Evolutionary conservation across 2,113 vertebrate species (phyloP), one percentile per base, ranked within the genome.

Genomic region (Callionymus lyra): DNA sequence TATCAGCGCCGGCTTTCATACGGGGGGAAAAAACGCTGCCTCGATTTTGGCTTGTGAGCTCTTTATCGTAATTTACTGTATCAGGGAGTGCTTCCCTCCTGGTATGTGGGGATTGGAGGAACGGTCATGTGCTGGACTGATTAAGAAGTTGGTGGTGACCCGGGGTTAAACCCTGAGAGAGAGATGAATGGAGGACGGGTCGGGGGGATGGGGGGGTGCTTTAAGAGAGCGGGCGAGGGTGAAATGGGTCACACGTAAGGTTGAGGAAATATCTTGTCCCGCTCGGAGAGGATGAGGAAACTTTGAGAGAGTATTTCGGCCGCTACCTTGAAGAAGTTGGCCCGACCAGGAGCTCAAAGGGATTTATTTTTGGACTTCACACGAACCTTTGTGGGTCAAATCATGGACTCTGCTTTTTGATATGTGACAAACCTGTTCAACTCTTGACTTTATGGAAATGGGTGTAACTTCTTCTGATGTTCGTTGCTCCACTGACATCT

Each of bases 41-140:
- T 74, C 46, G 14, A 58, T 62, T 73, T 56, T 53, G 37, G 53
- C 56, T 47, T 16, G 44, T 81, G 72, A 79, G 76, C 68, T 76
- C 76, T 79, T 84, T 84, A 78, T 72, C 56, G 41, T 74, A 67
- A 68, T 69, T 56, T 73, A 72, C 73, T 72, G 81, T 82, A 80
- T 79, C 80, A 80, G 79, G 79, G 66, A 68, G 76, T 53, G 65
- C 76, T 68, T 67, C 65, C 42, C 75, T 71, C 73, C 76, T 72
- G 82, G 77, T 79, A 82, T 82, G 80, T 57, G 65, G 59, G 66
- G 72, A 77, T 68, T 74, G 72, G 71, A 65, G 53, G 46, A 76
- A 49, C 19, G 59, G 77, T 85, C 82, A 83, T 85, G 81, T 80
- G 79, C 76, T 64, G 61, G 44, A 63, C 77, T 79, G 74, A 79